Evolutionary conservation across 2,113 vertebrate genomes (phyloP).

Genomic region (Ctenodactylus gundi): DNA sequence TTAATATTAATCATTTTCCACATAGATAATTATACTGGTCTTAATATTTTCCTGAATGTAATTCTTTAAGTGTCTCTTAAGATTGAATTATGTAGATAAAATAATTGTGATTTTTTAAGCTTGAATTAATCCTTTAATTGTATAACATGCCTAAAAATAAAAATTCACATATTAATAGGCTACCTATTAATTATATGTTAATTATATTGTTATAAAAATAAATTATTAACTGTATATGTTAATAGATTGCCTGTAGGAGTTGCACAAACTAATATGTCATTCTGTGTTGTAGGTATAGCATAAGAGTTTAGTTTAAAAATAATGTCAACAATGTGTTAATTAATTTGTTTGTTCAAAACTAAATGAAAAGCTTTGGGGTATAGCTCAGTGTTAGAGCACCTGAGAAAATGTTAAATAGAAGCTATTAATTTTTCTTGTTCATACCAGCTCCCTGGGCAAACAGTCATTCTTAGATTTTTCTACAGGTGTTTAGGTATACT

Average conservation of each 20-base stretch:
- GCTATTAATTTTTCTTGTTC: neutral
- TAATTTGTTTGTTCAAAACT: neutral
- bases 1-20: neutral
- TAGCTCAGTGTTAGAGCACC: neutral
- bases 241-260: too few relatives aligned
- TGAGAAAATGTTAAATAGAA: neutral
- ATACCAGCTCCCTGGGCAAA: neutral
- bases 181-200: too few relatives aligned
- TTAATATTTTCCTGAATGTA: constrained; percentile 11
- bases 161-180: neutral
- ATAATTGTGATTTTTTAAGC: neutral
- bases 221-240: too few relatives aligned
- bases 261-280: too few relatives aligned
- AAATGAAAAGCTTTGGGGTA: neutral
- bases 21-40: neutral
- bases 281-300: too few relatives aligned
- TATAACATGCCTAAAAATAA: neutral
- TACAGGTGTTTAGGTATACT: neutral
- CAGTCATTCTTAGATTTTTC: neutral
- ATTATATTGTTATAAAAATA: too few relatives aligned
- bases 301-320: neutral
- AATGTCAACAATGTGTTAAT: neutral
- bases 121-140: neutral
- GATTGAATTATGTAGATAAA: neutral
- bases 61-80: neutral